These are phyloP conservation scores for Podargus strigoides DNA, from an alignment of 2,797 vertebrate genomes.

Conservation along the genomic window DNA sequence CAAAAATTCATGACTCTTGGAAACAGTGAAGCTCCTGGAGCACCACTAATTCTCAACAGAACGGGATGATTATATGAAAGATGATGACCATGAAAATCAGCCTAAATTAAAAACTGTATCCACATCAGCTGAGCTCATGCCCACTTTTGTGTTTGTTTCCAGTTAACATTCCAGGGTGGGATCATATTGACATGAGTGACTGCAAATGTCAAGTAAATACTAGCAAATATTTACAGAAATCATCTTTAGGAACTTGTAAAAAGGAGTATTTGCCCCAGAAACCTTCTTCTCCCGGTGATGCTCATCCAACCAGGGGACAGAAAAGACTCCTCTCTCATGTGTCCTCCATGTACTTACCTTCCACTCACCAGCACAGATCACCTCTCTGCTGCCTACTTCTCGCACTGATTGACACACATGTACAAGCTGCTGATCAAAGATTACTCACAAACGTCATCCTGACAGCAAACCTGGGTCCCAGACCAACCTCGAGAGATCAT, in stretches of 20 bases:
- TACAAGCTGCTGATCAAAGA: not conserved
- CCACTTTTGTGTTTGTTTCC: slow-evolving; percentile 20
- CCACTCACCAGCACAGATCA: not conserved
- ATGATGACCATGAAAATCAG: slow-evolving; percentile 27
- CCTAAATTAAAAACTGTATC: slow-evolving; percentile 3
- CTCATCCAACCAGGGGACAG: not conserved
- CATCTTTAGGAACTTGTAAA: not conserved
- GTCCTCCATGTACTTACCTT: rapidly evolving
- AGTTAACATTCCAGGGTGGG: not conserved
- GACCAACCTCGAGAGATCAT: not conserved
- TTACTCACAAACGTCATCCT: not conserved
- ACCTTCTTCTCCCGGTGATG: not conserved
- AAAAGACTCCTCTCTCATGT: not conserved
- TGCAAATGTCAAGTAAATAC: slow-evolving; percentile 15
- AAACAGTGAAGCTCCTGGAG: not conserved
- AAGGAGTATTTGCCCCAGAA: not conserved
- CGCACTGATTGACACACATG: not conserved
- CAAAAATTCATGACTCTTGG: not conserved
- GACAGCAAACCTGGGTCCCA: not conserved
- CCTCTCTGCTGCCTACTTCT: not conserved
- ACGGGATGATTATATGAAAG: not conserved
- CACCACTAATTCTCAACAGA: not conserved
- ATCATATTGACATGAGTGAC: not conserved
- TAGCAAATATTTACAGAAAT: not conserved
- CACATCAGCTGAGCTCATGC: not conserved